Percentiles rank a stretch among this genome's conserved stretches.
Conservation (phyloP, 1,140 invertebrate species). For the Drosophila pachea region DNA sequence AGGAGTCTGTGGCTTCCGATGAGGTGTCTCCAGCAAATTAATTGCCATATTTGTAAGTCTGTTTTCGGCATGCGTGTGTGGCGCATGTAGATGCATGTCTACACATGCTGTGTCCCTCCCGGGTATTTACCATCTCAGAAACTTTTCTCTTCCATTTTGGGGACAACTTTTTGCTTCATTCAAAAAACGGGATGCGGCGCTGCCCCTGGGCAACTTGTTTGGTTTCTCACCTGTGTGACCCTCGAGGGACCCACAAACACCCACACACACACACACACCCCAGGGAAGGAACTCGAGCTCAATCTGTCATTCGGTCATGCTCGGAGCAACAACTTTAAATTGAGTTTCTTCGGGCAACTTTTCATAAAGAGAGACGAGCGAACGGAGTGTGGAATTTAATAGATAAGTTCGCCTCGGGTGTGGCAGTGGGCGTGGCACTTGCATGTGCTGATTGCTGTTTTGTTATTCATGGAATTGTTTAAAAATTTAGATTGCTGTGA, state of each 20-base stretch:
- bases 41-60: slow-evolving; percentile 48
- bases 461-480: slow-evolving; percentile 72
- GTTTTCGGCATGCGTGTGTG: slow-evolving; percentile 15
- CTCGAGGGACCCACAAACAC: slow-evolving; percentile 9
- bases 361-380: slow-evolving; percentile 11
- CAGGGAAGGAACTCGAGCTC: slow-evolving; percentile 23
- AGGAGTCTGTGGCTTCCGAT: slow-evolving; percentile 12
- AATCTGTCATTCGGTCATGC: slow-evolving; percentile 56
- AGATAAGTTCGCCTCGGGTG: slow-evolving; percentile 47
- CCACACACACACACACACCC: neutral
- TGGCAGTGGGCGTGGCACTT: slow-evolving; percentile 18
- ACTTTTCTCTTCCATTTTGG: slow-evolving; percentile 48
- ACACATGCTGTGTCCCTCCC: slow-evolving; percentile 19
- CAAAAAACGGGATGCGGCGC: slow-evolving; percentile 10
- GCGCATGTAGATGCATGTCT: slow-evolving; percentile 18
- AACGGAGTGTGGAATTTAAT: slow-evolving; percentile 36
- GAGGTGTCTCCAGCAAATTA: slow-evolving; percentile 64
- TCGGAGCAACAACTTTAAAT: slow-evolving; percentile 59
- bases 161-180: slow-evolving; percentile 23
- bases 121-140: slow-evolving; percentile 21
- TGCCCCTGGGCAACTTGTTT: neutral
- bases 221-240: slow-evolving; percentile 27
- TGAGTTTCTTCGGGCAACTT: slow-evolving; percentile 49
- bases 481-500: slow-evolving; percentile 63
- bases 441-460: slow-evolving; percentile 61